Evolutionary conservation across 2,113 vertebrate species (phyloP), one percentile per base, ranked within the genome.

Genomic region (Hucho hucho): DNA sequence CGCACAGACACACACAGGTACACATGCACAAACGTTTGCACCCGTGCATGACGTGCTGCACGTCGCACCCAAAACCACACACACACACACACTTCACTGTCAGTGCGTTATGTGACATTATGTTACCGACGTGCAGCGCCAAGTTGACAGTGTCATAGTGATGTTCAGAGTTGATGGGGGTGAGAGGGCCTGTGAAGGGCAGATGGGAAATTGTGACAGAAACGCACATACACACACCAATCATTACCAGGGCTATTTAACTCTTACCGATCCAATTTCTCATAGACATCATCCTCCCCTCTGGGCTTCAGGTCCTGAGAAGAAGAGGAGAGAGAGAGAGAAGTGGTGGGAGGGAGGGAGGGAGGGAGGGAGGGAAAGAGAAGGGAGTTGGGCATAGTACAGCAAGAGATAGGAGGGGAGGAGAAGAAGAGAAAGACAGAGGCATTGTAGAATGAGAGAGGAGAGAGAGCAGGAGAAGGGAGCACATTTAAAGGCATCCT

Each of bases 221-320:
- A 87, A 82, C 9, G 37, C 9, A 43, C 9, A 43, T 2, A 43
- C 37, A 43, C 9, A 43, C 37, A 43, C 37, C 37, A 43, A 9
- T 2, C 37, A 12, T 43, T 81, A 87, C 83, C 76, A 56, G 83
- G 64, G 70, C 29, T 79, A 79, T 85, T 81, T 73, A 18, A 53
- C 76, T 47, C 37, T 91, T 83, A 93, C 91, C 81, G 83, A 83
- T 93, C 91, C 81, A 94, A 84, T 81, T 93, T 92, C 83, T 90
- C 91, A 78, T 94, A 94, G 81, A 93, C 84, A 77, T 92, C 92
- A 80, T 87, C 81, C 59, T 90, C 90, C 74, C 78, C 89, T 80
- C 86, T 90, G 74, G 91, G 91, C 80, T 93, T 93, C 85, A 94
- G 87, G 89, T 92, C 93, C 93, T 94, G 87, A 59, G 63, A 83